Evolutionary conservation across 2,888 invertebrate genomes (phyloP).

Genomic region (Coleophora deauratella): DNA sequence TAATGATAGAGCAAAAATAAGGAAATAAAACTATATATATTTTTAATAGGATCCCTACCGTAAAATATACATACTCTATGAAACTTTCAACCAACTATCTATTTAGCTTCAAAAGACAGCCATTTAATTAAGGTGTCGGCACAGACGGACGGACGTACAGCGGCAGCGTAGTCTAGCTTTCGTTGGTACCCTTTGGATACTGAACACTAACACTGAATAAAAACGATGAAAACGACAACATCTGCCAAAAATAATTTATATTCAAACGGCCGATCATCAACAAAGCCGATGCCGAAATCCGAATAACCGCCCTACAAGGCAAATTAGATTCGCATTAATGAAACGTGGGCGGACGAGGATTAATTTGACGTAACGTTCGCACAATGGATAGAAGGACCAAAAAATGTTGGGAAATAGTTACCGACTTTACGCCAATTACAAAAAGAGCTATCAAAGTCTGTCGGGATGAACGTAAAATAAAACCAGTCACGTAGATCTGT

Average conservation of each 20-base stretch:
- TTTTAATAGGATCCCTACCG: too few relatives aligned
- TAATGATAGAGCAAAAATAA: too few relatives aligned
- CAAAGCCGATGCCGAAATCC: slow-evolving; percentile 47
- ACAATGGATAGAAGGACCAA: slow-evolving; percentile 51
- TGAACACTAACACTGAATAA: too few relatives aligned
- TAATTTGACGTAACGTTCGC: slow-evolving; percentile 41
- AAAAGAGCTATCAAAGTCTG: slow-evolving; percentile 56
- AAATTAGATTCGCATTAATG: slow-evolving; percentile 66
- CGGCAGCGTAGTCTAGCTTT: too few relatives aligned
- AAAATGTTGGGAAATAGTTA: slow-evolving; percentile 58
- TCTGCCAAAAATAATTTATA: slow-evolving; percentile 38
- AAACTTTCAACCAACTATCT: too few relatives aligned
- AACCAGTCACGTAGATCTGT: slow-evolving; percentile 56
- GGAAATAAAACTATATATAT: too few relatives aligned
- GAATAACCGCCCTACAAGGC: slow-evolving; percentile 42
- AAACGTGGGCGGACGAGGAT: slow-evolving; percentile 54
- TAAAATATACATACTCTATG: too few relatives aligned
- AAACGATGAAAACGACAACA: too few relatives aligned
- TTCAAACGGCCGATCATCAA: slow-evolving; percentile 39
- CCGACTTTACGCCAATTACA: slow-evolving; percentile 62
- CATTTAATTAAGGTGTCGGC: too few relatives aligned
- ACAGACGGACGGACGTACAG: too few relatives aligned
- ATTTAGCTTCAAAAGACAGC: too few relatives aligned
- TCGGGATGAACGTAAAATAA: slow-evolving; percentile 57
- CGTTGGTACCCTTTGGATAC: too few relatives aligned